Evolutionary conservation across 2,888 invertebrate species (phyloP), one percentile per base, ranked within the genome.

Genomic region (Trichopoda pennipes): DNA sequence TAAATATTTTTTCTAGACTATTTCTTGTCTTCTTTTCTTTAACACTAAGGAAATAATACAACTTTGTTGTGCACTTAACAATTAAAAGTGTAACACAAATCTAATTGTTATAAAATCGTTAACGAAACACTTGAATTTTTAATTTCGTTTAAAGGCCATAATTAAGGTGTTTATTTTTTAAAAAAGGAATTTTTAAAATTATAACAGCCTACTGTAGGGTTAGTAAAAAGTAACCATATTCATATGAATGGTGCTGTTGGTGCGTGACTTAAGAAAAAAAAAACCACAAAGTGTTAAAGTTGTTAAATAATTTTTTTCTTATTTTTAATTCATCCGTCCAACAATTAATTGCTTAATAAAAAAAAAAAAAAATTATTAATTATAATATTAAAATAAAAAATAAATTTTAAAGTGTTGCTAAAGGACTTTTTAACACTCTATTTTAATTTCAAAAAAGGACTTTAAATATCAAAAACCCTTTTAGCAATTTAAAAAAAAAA

Each of bases 31-130:
- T 69, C 64, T 78, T 77, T 74, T 61, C 69, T 60, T 73, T 70
- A 56, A 2, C 55, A 81, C 83, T 84, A 81, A 84, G 81, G 78
- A 80, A 78, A 61, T n/a, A n/a, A n/a, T 87, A 87, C 87, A 85
- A 86, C 35, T 38, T 38, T 38, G 12, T 12, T 12, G 38, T 12
- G 38, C 12, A 47, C 49, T 63, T 35, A n/a, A 55, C 17, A 28
- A 32, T 47, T 42, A 14, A 66, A 66, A 74, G 69, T 58, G 69
- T 69, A 64, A 42, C 44, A 44, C 55, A 49, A 63, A 63, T 74
- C 68, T 68, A 74, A 74, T 51, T 68, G 55, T 55, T 69, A 70
- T 68, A 58, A 72, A n/a, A 56, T 2, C 28, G 60, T 56, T 55
- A 49, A 56, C 60, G 53, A 79, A 68, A 66, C 51, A 64, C 44